These are phyloP conservation scores for Coranthus polyacanthus DNA, from an alignment of 2,797 vertebrate species.

Conservation along the genomic window DNA sequence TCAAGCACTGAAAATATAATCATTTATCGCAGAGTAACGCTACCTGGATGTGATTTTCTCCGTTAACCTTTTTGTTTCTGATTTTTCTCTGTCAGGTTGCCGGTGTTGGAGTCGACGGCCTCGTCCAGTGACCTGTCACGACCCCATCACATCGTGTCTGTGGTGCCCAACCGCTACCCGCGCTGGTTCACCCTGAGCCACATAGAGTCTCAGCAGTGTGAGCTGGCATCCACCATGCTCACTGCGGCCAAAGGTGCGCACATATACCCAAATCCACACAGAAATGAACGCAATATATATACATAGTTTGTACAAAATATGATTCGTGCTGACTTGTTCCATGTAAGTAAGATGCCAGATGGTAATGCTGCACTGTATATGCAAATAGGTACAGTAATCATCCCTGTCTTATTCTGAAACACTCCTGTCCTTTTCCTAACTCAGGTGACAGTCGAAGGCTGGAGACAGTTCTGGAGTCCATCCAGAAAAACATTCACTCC, in stretches of 20 bases:
- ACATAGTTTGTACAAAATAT: not conserved
- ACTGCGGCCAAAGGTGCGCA: conserved; percentile 97
- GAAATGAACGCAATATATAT: not conserved
- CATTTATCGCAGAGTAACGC: not conserved
- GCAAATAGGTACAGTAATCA: not conserved
- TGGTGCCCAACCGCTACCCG: conserved; percentile 97
- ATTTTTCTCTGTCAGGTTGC: conserved; percentile 83
- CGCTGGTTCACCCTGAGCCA: conserved; percentile 99
- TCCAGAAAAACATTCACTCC: conserved; percentile 99
- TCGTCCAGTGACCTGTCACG: conserved; percentile 94
- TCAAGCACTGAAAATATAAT: no score
- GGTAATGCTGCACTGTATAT: not conserved
- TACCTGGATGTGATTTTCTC: not conserved
- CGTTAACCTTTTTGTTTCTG: not conserved
- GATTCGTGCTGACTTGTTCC: not conserved
- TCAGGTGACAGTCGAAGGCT: conserved; percentile 94
- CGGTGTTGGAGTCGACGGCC: conserved; percentile 96
- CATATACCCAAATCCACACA: conserved; percentile 18
- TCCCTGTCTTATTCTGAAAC: not conserved
- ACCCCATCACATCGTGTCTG: conserved; percentile 97
- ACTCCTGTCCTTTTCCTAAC: not conserved
- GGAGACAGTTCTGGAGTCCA: conserved; percentile 98
- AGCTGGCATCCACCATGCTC: conserved; percentile 98
- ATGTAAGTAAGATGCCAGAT: not conserved
- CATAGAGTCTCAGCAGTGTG: conserved; percentile 99